phyloP scores from a whole-genome alignment of 2,113 vertebrate species.

The Thermophis baileyi region DNA sequence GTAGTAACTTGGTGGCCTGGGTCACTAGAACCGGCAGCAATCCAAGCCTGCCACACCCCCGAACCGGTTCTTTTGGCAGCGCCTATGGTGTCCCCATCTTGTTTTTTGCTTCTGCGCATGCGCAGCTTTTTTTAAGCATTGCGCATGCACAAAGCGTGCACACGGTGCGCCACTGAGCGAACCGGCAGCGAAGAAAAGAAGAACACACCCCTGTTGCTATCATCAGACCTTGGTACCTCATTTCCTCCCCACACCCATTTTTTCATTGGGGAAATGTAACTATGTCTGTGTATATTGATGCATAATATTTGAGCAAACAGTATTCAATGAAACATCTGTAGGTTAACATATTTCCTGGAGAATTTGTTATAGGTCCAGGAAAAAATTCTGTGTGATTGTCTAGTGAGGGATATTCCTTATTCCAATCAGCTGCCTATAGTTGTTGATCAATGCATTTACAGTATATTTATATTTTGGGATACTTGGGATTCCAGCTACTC shows the following conservation, averaged over 20 bases:
- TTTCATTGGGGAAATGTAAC: neutral
- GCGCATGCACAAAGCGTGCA: too few relatives aligned
- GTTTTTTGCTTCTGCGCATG: too few relatives aligned
- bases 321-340: neutral
- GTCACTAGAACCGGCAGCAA: too few relatives aligned
- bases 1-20: too few relatives aligned
- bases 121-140: too few relatives aligned
- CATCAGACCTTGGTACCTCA: neutral
- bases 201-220: too few relatives aligned
- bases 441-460: neutral
- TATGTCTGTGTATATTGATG: neutral
- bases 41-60: too few relatives aligned
- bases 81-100: too few relatives aligned
- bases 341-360: neutral
- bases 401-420: neutral
- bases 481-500: neutral
- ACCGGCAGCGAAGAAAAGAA: too few relatives aligned
- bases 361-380: neutral
- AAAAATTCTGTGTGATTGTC: neutral
- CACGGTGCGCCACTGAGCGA: too few relatives aligned
- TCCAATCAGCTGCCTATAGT: neutral
- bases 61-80: too few relatives aligned
- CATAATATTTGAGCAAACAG: neutral
- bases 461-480: neutral
- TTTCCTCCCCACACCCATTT: neutral